These are phyloP conservation scores for Harlomillsia oculata DNA, from an alignment of 1,140 invertebrate species.

Conservation along the genomic window DNA sequence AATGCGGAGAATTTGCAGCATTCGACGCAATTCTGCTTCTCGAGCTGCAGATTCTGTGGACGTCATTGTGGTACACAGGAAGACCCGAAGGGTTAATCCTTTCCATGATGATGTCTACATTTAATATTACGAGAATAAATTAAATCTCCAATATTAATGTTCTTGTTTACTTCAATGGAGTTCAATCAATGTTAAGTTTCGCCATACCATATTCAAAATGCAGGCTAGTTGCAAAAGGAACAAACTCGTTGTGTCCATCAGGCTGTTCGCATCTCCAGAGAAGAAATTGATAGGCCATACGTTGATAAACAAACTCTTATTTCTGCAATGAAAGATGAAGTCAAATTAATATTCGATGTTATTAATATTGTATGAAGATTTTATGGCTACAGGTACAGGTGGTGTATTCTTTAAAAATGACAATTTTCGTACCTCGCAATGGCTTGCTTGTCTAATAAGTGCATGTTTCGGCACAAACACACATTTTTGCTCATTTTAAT, in stretches of 20 bases:
- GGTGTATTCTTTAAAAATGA: too few relatives aligned
- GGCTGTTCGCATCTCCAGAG: constrained; percentile 55
- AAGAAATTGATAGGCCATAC: constrained; percentile 93
- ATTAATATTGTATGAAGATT: not conserved
- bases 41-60: constrained; percentile 35
- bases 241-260: constrained; percentile 74
- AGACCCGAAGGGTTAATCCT: constrained; percentile 28
- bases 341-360: not conserved
- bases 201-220: constrained; percentile 80
- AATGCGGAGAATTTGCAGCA: constrained; percentile 55
- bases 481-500: constrained; percentile 90
- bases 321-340: constrained; percentile 19
- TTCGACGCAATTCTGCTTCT: constrained; percentile 33
- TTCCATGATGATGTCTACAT: constrained; percentile 29
- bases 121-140: not conserved
- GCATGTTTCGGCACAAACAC: constrained; percentile 85
- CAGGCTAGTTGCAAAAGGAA: constrained; percentile 96
- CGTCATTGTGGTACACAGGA: constrained; percentile 37
- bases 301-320: constrained; percentile 66
- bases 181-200: not conserved
- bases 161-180: not conserved
- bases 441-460: constrained; percentile 63
- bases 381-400: not conserved
- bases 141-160: not conserved
- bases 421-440: constrained; percentile 58